A percentile compares a stretch with the other conserved stretches of the same genome.
These are phyloP conservation scores for Lagria hirta DNA, from an alignment of 2,888 invertebrate species.

Conservation along the genomic window DNA sequence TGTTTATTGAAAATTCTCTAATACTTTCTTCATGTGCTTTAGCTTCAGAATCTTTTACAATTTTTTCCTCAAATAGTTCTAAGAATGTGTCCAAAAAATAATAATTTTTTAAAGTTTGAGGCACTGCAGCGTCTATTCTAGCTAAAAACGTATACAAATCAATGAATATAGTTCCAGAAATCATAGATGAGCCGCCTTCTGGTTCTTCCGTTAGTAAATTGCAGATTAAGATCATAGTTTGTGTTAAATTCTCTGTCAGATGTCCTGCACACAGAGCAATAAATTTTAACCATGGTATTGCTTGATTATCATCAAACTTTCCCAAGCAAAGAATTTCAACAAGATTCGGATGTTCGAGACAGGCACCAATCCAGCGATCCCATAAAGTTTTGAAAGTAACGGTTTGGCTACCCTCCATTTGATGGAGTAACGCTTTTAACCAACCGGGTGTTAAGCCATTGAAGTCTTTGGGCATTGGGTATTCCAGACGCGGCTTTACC, in stretches of 20 bases:
- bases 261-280: conserved; percentile 72
- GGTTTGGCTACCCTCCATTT: conserved; percentile 59
- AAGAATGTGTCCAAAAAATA: conserved; percentile 48
- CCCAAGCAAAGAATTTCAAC: conserved; percentile 71
- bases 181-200: conserved; percentile 78
- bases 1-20: neutral
- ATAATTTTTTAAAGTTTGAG: conserved; percentile 44
- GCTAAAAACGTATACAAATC: conserved; percentile 63
- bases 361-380: conserved; percentile 66
- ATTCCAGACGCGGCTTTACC: conserved; percentile 75
- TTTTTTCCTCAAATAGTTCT: conserved; percentile 32
- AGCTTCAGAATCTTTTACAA: conserved; percentile 19
- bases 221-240: conserved; percentile 79
- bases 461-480: conserved; percentile 67
- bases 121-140: conserved; percentile 58
- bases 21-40: conserved; percentile 18
- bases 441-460: conserved; percentile 80
- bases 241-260: conserved; percentile 69
- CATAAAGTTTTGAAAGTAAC: conserved; percentile 52
- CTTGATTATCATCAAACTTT: conserved; percentile 63
- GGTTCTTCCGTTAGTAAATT: conserved; percentile 81
- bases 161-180: conserved; percentile 65
- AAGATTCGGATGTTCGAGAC: conserved; percentile 64
- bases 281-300: conserved; percentile 72
- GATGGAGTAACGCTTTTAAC: conserved; percentile 73